These are phyloP conservation scores for Arremon aurantiirostris DNA, from an alignment of 2,797 vertebrate species.

Conservation along the genomic window DNA sequence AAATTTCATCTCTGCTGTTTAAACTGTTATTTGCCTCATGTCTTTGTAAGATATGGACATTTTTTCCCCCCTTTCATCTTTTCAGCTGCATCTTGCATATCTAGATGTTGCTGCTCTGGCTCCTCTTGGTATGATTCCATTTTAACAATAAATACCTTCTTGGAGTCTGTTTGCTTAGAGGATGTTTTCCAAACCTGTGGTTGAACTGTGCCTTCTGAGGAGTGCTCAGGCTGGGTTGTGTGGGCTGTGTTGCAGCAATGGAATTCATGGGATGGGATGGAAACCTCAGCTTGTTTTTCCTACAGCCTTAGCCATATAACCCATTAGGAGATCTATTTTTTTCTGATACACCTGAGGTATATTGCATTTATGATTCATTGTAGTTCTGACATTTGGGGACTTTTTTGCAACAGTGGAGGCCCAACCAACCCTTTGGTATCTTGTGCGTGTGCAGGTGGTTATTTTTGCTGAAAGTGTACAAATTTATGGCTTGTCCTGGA, in stretches of 20 bases:
- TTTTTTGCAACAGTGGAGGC: not conserved
- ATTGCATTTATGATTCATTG: fast-evolving
- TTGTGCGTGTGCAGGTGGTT: not conserved
- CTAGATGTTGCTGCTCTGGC: not conserved
- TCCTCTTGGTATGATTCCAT: not conserved
- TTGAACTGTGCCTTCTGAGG: not conserved
- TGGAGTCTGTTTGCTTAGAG: not conserved
- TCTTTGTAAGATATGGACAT: fast-evolving
- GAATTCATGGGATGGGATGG: not conserved
- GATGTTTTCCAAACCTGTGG: not conserved
- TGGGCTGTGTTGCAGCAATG: not conserved
- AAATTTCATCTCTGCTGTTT: not conserved
- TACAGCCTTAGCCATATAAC: not conserved
- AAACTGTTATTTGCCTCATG: not conserved
- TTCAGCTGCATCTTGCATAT: not conserved
- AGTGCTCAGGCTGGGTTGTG: fast-evolving
- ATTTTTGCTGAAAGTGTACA: not conserved
- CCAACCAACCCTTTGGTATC: not conserved
- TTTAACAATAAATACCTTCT: not conserved
- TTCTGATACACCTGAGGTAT: not conserved
- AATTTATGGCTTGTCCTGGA: not conserved
- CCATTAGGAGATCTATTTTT: not conserved
- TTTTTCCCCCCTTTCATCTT: not conserved
- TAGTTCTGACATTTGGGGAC: not conserved
- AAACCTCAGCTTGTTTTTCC: not conserved